A percentile compares a stretch with the other conserved stretches of the same genome.
These are phyloP conservation scores for Stictonetta naevosa DNA, from an alignment of 2,113 vertebrate genomes.

Conservation along the genomic window DNA sequence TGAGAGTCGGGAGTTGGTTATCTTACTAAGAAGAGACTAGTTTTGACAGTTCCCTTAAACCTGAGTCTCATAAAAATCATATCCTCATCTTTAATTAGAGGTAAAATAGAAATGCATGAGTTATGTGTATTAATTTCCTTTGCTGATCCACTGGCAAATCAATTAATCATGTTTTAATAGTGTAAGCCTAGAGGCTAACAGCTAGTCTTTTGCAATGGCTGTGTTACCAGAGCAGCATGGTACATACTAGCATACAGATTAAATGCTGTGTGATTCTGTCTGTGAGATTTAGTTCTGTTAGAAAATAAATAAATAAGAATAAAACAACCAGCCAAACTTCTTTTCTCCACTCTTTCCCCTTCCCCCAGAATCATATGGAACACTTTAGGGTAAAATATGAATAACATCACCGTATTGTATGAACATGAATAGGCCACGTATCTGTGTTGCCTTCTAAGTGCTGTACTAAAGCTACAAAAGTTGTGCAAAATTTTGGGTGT, in stretches of 20 bases:
- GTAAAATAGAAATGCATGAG: constrained; percentile 23
- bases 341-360: background rate
- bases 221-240: background rate
- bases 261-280: background rate
- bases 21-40: background rate
- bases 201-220: background rate
- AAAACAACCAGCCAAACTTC: background rate
- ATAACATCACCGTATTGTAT: background rate
- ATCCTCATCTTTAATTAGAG: constrained; percentile 11
- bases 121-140: constrained; percentile 39
- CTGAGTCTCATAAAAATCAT: background rate
- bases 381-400: background rate
- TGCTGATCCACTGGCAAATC: constrained; percentile 13
- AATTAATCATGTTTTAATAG: constrained; percentile 57
- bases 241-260: background rate
- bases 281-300: background rate
- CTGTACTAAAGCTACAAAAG: background rate
- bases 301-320: background rate
- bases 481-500: background rate
- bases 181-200: background rate
- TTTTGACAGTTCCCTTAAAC: constrained; percentile 14
- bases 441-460: background rate
- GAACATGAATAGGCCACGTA: background rate
- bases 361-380: fast-evolving
- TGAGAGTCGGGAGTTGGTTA: background rate